Evolutionary conservation across 2,113 vertebrate genomes (phyloP).

Genomic region (Leptobrachium ailaonicum): DNA sequence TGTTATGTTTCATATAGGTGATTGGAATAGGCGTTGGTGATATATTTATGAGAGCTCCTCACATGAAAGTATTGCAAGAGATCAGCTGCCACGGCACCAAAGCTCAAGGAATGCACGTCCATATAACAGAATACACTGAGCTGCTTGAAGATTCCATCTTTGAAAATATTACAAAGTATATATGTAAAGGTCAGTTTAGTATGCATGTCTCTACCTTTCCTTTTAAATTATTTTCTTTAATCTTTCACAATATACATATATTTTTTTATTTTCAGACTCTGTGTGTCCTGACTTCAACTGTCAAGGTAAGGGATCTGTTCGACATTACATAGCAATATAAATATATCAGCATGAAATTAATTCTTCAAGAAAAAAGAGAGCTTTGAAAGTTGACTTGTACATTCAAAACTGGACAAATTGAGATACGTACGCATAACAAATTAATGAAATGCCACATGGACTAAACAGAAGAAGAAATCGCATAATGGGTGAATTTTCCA

Average conservation of each 20-base stretch:
- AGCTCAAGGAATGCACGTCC: constrained; percentile 25
- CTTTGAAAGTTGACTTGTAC: too few relatives aligned
- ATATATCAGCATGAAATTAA: neutral
- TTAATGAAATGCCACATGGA: too few relatives aligned
- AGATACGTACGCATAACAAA: too few relatives aligned
- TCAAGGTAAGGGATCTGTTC: constrained; percentile 8
- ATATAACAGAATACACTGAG: constrained; percentile 42
- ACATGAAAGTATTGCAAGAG: constrained; percentile 40
- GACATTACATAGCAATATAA: neutral
- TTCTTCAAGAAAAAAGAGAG: too few relatives aligned
- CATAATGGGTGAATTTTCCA: too few relatives aligned
- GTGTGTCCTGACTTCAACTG: constrained; percentile 13
- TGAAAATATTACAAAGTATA: constrained; percentile 44
- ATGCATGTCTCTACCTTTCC: neutral
- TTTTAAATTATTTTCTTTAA: neutral
- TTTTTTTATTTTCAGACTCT: constrained; percentile 12
- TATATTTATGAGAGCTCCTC: constrained; percentile 38
- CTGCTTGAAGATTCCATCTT: constrained; percentile 51
- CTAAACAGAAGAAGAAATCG: too few relatives aligned
- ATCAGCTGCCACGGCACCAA: constrained; percentile 39
- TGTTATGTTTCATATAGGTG: constrained; percentile 32
- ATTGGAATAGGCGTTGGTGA: constrained; percentile 52
- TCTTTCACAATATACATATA: neutral
- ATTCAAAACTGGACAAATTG: too few relatives aligned
- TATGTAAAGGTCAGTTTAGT: constrained; percentile 45